These are phyloP conservation scores for Hoplostethus atlanticus DNA, from an alignment of 2,797 vertebrate species.

Conservation along the genomic window DNA sequence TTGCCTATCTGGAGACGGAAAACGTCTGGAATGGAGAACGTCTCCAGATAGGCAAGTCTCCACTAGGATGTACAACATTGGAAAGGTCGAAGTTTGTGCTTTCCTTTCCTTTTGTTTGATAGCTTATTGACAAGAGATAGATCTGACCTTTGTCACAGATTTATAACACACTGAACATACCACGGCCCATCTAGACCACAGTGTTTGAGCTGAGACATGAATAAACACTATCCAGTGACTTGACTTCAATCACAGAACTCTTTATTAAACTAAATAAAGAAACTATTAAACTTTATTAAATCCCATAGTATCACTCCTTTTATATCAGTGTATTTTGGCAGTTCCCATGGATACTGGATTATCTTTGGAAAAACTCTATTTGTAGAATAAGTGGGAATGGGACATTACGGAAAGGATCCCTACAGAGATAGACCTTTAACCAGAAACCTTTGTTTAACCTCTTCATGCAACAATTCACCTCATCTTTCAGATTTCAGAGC, in stretches of 20 bases:
- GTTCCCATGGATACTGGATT: no score
- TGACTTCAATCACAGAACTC: no score
- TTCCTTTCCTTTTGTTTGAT: constrained; percentile 46
- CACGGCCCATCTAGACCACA: not conserved
- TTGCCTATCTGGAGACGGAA: constrained; percentile 38
- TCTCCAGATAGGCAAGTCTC: constrained; percentile 16
- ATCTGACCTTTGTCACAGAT: constrained; percentile 67
- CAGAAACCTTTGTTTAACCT: no score
- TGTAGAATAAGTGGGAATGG: not conserved
- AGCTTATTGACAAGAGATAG: constrained; percentile 58
- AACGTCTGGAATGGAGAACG: constrained; percentile 1
- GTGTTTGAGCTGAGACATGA: not conserved
- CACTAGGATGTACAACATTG: constrained; percentile 42
- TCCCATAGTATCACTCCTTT: no score
- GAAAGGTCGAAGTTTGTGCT: constrained; percentile 66
- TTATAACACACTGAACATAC: constrained; percentile 32
- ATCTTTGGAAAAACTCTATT: not conserved
- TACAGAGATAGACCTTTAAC: no score
- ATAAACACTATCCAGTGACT: not conserved
- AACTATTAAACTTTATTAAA: no score
- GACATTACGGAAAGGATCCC: not conserved
- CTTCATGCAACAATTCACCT: no score
- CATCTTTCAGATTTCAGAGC: no score
- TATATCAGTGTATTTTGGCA: no score
- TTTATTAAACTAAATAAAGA: no score